Base-by-base conservation (phyloP, 2,113 vertebrate genomes). In the Struthio camelus region DNA sequence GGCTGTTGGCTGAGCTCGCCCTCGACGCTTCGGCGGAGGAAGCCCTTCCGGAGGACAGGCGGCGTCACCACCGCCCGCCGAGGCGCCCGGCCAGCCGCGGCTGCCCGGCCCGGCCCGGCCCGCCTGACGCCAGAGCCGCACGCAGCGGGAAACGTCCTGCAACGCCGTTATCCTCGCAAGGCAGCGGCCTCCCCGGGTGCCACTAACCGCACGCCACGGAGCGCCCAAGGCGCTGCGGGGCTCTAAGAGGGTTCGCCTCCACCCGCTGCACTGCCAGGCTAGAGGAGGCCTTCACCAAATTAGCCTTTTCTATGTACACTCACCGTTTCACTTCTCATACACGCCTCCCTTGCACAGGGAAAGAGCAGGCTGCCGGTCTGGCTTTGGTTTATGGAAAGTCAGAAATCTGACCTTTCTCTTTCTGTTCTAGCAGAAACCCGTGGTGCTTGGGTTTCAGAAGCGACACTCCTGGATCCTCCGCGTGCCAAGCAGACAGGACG, bases 261-360 rank as follows among this genome's bases (percentile, higher is more conserved):
- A 14, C 7, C 56, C 65, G 54, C n/a, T 2, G 4, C 2, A n/a
- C 50, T 1, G 13, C 64, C 4, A 1, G 28, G 58, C 58, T n/a
- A 23, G 58, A 20, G 58, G 34, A 61, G 34, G 20, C 4, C 48
- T 62, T 24, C 38, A 6, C 73, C 73, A 14, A 30, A 25, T 7
- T 1, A 10, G 65, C n/a, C 34, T 3, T 27, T 27, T 6, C 73
- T 30, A 18, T 2, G 18, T 32, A 8, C 3, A 15, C 54, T 70
- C 76, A 0, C 24, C 5, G 23, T 73, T 17, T 18, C 1, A 6
- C 44, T 28, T 51, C 5, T 48, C 6, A 0, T 64, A 2, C 0
- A 10, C 18, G 3, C 38, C 80, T 28, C 38, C 42, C 27, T 46
- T 11, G 36, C 11, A 4, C 11, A 23, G 8, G 64, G 54, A 50